phyloP scores from a whole-genome alignment of 1,140 invertebrate genomes.

The Lasaia peninsularis region DNA sequence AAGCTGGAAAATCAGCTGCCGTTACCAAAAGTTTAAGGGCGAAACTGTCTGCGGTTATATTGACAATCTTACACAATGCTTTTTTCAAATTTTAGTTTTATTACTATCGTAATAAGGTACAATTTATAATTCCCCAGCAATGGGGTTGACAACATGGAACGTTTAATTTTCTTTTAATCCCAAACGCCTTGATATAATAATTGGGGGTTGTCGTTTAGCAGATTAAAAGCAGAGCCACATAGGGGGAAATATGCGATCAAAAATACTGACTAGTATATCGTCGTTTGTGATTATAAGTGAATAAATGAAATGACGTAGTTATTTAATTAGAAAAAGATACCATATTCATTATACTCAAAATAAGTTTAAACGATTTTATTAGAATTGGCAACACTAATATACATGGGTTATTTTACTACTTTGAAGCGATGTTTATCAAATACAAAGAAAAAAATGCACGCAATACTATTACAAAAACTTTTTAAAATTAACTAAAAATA shows the following conservation, averaged over 20 bases:
- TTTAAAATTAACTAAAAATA: too few relatives aligned
- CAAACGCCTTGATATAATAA: constrained; percentile 67
- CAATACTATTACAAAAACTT: too few relatives aligned
- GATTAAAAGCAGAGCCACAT: not conserved
- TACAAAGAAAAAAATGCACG: too few relatives aligned
- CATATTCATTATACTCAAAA: too few relatives aligned
- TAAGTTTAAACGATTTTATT: too few relatives aligned
- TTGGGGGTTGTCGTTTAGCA: constrained; percentile 61
- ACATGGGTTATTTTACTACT: too few relatives aligned
- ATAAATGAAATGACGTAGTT: too few relatives aligned
- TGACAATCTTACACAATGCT: constrained; percentile 20
- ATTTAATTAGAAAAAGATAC: too few relatives aligned
- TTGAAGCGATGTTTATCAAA: too few relatives aligned
- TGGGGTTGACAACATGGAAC: constrained; percentile 51
- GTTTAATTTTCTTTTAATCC: constrained; percentile 77
- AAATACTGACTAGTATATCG: not conserved
- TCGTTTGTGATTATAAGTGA: too few relatives aligned
- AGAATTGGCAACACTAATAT: too few relatives aligned
- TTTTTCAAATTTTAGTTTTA: constrained; percentile 29
- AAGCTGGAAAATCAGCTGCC: constrained; percentile 59
- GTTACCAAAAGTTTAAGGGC: constrained; percentile 65
- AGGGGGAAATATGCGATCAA: not conserved
- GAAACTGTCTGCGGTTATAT: constrained; percentile 44
- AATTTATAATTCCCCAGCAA: constrained; percentile 11
- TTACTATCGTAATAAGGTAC: constrained; percentile 18